Evolutionary conservation across 2,113 vertebrate species (phyloP).

Genomic region (Onychorhynchus coronatus): DNA sequence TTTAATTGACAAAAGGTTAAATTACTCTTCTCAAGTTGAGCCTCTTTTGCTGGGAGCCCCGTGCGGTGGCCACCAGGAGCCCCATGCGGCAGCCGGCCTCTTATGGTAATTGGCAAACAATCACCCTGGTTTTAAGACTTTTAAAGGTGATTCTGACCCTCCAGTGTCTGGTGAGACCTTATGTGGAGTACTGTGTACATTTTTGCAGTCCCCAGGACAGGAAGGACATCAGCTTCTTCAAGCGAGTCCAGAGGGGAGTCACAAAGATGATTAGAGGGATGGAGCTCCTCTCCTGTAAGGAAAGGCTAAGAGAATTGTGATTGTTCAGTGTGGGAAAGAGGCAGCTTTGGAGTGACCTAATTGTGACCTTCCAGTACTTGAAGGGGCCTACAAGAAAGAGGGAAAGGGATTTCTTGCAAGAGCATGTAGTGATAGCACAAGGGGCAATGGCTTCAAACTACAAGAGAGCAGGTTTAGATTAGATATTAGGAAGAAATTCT

Average conservation of each 20-base stretch:
- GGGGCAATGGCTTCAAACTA: neutral
- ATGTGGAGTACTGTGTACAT: no score
- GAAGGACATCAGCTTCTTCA: fast-evolving
- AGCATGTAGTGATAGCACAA: neutral
- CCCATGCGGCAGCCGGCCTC: no score
- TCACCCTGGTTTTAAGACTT: neutral
- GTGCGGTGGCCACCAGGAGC: no score
- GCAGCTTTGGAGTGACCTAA: neutral
- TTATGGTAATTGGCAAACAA: neutral
- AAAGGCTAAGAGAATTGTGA: neutral
- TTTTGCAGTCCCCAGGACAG: neutral
- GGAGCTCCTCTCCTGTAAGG: neutral
- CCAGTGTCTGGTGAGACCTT: neutral
- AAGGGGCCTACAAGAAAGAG: neutral
- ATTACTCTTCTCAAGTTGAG: neutral
- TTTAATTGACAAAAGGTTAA: neutral
- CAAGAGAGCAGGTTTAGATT: neutral
- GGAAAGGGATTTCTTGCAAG: neutral
- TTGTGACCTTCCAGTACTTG: neutral
- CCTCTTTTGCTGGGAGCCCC: no score
- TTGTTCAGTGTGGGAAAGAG: neutral
- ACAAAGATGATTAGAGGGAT: neutral
- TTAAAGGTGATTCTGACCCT: neutral
- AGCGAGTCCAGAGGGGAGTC: neutral
- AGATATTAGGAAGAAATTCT: neutral